Evolutionary conservation across 2,888 invertebrate species (phyloP).

Genomic region (Dexiosoma caninum): DNA sequence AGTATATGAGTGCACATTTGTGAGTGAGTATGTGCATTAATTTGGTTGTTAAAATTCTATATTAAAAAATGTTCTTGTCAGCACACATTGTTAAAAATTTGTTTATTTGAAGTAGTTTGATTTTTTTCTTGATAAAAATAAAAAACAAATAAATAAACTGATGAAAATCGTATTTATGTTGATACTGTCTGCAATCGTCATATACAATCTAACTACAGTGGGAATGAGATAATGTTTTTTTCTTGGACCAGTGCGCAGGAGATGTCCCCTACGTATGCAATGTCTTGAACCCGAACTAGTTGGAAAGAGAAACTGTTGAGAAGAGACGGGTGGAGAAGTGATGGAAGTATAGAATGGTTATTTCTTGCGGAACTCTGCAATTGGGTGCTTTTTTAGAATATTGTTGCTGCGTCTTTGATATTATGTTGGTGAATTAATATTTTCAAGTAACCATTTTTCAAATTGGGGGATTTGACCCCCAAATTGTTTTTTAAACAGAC

Average conservation of each 20-base stretch:
- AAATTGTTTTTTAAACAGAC: too few species aligned
- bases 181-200: conserved; percentile 21
- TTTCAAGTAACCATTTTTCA: too few species aligned
- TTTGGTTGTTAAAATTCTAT: conserved; percentile 4
- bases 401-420: too few species aligned
- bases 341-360: too few species aligned
- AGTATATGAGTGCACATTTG: not conserved
- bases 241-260: not conserved
- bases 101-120: conserved; percentile 5
- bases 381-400: too few species aligned
- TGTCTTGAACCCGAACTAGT: too few species aligned
- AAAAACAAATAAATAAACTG: not conserved
- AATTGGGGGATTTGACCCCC: too few species aligned
- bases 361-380: too few species aligned
- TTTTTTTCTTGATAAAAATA: not conserved
- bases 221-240: not conserved
- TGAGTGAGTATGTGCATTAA: not conserved
- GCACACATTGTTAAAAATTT: conserved; percentile 48
- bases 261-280: too few species aligned
- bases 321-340: too few species aligned
- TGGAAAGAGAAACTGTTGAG: too few species aligned
- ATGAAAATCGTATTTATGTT: not conserved
- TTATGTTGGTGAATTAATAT: too few species aligned
- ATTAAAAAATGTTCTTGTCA: conserved; percentile 45
- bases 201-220: conserved; percentile 1